Conservation (phyloP, 2,797 vertebrate genomes). For the Darevskia mixta region DNA sequence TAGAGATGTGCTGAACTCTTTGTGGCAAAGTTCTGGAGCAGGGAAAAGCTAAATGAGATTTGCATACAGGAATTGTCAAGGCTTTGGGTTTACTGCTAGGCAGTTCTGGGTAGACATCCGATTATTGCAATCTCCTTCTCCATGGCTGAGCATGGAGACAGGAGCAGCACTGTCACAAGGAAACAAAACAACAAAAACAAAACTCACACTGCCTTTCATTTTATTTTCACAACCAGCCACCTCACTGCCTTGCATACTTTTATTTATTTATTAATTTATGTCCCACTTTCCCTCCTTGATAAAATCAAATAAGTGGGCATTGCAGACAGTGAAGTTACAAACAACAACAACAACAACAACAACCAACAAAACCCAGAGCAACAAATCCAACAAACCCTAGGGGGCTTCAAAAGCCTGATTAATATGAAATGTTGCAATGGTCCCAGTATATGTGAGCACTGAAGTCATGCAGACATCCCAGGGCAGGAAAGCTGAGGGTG, state of each 20-base stretch:
- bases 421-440: too few relatives aligned
- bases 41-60: slow-evolving; percentile 12
- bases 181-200: not conserved
- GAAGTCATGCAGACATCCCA: too few relatives aligned
- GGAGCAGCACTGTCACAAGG: not conserved
- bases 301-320: too few relatives aligned
- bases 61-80: not conserved
- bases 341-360: rapidly evolving
- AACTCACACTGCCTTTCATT: not conserved
- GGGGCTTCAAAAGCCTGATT: too few relatives aligned
- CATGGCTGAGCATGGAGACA: not conserved
- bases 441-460: too few relatives aligned
- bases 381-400: too few relatives aligned
- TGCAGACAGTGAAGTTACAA: too few relatives aligned
- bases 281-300: too few relatives aligned
- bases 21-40: slow-evolving; percentile 23
- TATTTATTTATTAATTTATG: not conserved
- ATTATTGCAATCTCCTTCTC: not conserved
- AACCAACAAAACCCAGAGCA: too few relatives aligned
- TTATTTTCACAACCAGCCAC: not conserved
- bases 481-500: too few relatives aligned
- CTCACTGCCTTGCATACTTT: not conserved
- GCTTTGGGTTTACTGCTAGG: not conserved
- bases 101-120: not conserved
- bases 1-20: slow-evolving; percentile 50